These are phyloP conservation scores for Tetrao urogallus DNA, from an alignment of 2,113 vertebrate genomes.

Conservation along the genomic window DNA sequence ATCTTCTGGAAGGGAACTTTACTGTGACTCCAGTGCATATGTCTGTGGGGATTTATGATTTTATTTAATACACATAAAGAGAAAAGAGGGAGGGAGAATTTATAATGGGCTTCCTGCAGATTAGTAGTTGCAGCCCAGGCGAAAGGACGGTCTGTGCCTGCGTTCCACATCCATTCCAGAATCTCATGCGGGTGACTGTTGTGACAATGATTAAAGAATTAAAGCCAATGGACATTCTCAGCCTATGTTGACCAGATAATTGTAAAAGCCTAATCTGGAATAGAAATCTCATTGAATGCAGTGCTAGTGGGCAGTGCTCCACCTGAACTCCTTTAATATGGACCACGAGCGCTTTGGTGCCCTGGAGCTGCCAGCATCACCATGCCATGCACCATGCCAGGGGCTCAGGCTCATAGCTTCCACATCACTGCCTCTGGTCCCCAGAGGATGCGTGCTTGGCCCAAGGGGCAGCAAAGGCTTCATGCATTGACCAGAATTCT, in stretches of 20 bases:
- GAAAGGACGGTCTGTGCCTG: neutral
- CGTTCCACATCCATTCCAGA: conserved; percentile 31
- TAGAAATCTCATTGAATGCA: fast-evolving
- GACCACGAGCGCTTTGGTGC: neutral
- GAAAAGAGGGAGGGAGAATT: conserved; percentile 19
- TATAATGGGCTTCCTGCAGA: conserved; percentile 17
- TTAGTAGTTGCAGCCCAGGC: conserved; percentile 3
- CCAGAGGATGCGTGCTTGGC: neutral
- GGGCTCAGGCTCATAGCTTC: neutral
- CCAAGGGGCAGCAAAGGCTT: neutral
- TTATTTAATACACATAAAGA: conserved; percentile 26
- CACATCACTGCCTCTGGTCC: neutral
- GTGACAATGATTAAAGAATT: neutral
- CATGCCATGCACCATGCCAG: neutral
- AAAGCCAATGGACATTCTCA: neutral
- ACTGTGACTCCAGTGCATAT: neutral
- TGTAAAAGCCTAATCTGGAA: neutral
- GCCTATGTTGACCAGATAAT: neutral
- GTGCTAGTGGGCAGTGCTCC: too few relatives aligned
- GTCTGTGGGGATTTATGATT: conserved; percentile 19
- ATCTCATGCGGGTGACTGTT: conserved; percentile 27
- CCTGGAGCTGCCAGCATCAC: too few relatives aligned
- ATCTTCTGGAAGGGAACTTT: conserved; percentile 22
- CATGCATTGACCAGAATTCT: neutral
- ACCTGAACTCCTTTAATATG: neutral